These are phyloP conservation scores for Myrmophylax atrothorax DNA, from an alignment of 2,113 vertebrate genomes.

Conservation along the genomic window DNA sequence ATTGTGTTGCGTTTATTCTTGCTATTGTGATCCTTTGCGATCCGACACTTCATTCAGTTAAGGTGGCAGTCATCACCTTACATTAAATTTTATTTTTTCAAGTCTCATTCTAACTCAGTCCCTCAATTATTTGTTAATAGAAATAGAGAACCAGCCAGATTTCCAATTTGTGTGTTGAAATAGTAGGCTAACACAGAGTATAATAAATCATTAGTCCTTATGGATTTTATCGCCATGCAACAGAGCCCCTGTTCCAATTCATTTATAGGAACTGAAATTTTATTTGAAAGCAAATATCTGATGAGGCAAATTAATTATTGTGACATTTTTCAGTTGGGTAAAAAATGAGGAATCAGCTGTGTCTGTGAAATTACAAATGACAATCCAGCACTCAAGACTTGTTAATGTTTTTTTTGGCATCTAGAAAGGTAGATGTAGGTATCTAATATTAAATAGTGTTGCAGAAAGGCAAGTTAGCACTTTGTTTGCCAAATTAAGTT, in stretches of 20 bases:
- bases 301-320: conserved; percentile 71
- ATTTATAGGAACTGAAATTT: conserved; percentile 21
- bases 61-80: background rate
- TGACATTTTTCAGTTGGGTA: conserved; percentile 54
- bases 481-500: conserved; percentile 76
- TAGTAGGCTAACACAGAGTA: background rate
- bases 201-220: conserved; percentile 17
- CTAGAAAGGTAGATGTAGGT: conserved; percentile 49
- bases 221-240: background rate
- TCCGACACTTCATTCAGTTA: background rate
- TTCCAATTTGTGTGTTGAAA: conserved; percentile 4
- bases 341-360: conserved; percentile 59
- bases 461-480: conserved; percentile 63
- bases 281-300: conserved; percentile 50
- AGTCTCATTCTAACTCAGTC: background rate
- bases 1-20: conserved; percentile 20
- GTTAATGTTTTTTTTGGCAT: conserved; percentile 67
- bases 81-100: background rate
- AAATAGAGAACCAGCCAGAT: background rate
- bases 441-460: conserved; percentile 67
- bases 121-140: conserved; percentile 8
- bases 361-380: conserved; percentile 61
- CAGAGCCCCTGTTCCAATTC: background rate
- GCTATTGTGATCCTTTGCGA: background rate
- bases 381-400: conserved; percentile 17